Evolutionary conservation across 2,797 vertebrate species (phyloP).

Genomic region (Xenopus petersii): DNA sequence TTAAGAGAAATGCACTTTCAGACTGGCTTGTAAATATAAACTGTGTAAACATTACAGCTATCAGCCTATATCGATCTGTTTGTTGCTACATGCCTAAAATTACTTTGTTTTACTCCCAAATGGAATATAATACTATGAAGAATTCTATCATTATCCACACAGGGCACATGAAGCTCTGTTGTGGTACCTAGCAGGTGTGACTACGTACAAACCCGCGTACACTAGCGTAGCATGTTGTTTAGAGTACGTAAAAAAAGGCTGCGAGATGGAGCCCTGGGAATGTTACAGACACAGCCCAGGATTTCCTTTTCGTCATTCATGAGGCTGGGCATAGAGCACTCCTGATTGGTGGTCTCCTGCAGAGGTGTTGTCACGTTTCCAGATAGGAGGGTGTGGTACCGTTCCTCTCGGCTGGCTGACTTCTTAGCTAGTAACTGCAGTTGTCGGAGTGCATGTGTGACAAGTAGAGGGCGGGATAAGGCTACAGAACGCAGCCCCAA

Average conservation of each 20-base stretch:
- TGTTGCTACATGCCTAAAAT: neutral
- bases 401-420: neutral
- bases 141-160: neutral
- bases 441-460: too few relatives aligned
- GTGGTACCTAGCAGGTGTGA: neutral
- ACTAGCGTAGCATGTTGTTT: conserved; percentile 19
- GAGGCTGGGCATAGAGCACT: neutral
- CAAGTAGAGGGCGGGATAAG: conserved; percentile 33
- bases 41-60: too few relatives aligned
- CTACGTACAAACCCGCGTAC: too few relatives aligned
- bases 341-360: conserved; percentile 39
- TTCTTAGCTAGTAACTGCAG: neutral
- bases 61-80: too few relatives aligned
- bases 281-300: neutral
- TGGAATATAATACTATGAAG: neutral
- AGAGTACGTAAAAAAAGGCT: neutral
- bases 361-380: conserved; percentile 47
- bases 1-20: too few relatives aligned
- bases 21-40: too few relatives aligned
- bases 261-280: conserved; percentile 13
- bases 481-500: conserved; percentile 38
- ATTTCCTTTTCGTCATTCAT: conserved; percentile 3
- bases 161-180: neutral
- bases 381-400: conserved; percentile 40
- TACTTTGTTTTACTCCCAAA: neutral